Evolutionary conservation across 2,113 vertebrate species (phyloP), one percentile per base, ranked within the genome.

Genomic region (Nothobranchius kuhntae): DNA sequence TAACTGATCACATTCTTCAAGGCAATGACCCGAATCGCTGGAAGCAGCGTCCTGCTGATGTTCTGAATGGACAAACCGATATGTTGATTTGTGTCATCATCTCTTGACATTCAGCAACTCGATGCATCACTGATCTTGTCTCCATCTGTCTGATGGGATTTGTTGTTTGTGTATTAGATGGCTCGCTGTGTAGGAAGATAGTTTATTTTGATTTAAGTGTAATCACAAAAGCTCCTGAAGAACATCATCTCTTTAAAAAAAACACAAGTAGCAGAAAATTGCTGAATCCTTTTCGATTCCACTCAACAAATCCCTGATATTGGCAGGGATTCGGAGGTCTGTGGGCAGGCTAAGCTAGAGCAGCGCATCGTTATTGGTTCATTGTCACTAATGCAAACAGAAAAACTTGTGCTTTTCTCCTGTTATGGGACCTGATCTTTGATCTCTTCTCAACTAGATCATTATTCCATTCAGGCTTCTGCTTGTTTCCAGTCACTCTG

Each of bases 291-390:
- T 53, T 35, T 59, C 45, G 58, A 54, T 53, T 65, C 59, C 35
- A 60, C 54, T 30, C n/a, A 51, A 42, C 26, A 55, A 12, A 59
- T 64, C 38, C 40, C 58, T 21, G 17, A 30, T 52, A 54, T 53
- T 42, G 51, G 17, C 53, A 30, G 42, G 35, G 54, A 65, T 42
- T 65, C 42, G 47, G 38, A 54, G 55, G 61, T 70, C 57, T 61
- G 52, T 21, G 50, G 17, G 56, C 54, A 61, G 62, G 50, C 58
- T 48, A 54, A 53, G 55, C 21, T 30, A 13, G 30, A 54, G 40
- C 26, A 54, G 54, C 46, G 59, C 21, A 61, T 76, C 61, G 48
- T 70, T 70, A 70, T 42, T 44, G 53, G 35, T 56, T 36, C 59
- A 47, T 42, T 74, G 55, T 65, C 1, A 36, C 60, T 58, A 63